These are phyloP conservation scores for Chromis chromis DNA, from an alignment of 2,797 vertebrate genomes.

Conservation along the genomic window DNA sequence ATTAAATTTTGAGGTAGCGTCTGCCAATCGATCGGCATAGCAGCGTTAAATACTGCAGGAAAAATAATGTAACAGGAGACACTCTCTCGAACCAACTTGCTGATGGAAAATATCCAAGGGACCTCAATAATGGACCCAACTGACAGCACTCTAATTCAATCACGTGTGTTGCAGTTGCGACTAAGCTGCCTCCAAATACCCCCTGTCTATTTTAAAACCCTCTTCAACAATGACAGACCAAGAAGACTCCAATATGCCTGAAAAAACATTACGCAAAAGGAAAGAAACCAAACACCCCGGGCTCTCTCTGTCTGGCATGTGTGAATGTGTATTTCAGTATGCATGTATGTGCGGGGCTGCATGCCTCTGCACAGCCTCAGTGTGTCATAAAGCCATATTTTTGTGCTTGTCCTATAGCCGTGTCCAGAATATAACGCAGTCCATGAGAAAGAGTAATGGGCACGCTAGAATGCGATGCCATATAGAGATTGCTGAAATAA, in stretches of 20 bases:
- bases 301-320: slow-evolving; percentile 35
- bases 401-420: slow-evolving; percentile 5
- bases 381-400: background rate
- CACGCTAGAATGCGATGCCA: background rate
- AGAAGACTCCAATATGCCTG: slow-evolving; percentile 70
- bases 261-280: slow-evolving; percentile 78
- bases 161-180: slow-evolving; percentile 70
- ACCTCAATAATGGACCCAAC: slow-evolving; percentile 68
- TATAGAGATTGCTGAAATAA: background rate
- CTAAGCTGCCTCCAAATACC: slow-evolving; percentile 76
- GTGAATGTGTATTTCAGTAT: slow-evolving; percentile 30
- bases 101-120: slow-evolving; percentile 78
- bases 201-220: slow-evolving; percentile 73
- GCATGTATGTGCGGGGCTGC: background rate
- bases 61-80: slow-evolving; percentile 57
- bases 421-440: background rate
- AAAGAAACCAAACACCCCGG: slow-evolving; percentile 64
- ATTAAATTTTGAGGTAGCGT: slow-evolving; percentile 9
- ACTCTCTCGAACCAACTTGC: slow-evolving; percentile 43
- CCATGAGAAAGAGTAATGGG: slow-evolving; percentile 1
- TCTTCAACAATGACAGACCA: slow-evolving; percentile 69
- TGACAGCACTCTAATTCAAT: slow-evolving; percentile 79
- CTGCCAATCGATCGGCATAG: slow-evolving; percentile 20
- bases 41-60: slow-evolving; percentile 31
- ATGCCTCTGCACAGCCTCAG: slow-evolving; percentile 11